Conservation (phyloP, 2,113 vertebrate genomes). For the Recurvirostra avosetta region DNA sequence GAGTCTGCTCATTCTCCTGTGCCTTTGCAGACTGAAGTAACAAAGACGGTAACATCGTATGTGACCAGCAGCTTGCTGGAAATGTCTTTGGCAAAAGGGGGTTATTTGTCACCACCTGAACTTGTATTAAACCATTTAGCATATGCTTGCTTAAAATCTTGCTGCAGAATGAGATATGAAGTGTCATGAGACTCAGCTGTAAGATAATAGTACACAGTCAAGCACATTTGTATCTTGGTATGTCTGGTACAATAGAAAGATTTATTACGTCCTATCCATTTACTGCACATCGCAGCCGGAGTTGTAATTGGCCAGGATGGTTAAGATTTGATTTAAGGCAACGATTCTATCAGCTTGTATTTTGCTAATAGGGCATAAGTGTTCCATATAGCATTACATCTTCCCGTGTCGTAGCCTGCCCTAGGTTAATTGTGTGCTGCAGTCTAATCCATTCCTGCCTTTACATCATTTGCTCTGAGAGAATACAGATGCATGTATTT, state of each 20-base stretch:
- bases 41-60: not conserved
- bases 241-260: not conserved
- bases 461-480: not conserved
- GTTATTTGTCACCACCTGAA: not conserved
- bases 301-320: not conserved
- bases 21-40: not conserved
- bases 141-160: constrained; percentile 4
- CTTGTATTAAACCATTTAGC: not conserved
- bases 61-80: not conserved
- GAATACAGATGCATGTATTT: not conserved
- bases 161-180: not conserved
- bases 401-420: not conserved
- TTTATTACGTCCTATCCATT: constrained; percentile 1
- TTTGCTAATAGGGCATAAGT: not conserved
- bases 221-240: not conserved
- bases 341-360: not conserved
- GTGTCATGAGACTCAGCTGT: not conserved
- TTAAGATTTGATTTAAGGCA: constrained; percentile 28
- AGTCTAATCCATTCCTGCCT: not conserved
- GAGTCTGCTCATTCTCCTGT: not conserved
- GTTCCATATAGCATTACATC: not conserved
- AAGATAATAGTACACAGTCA: not conserved
- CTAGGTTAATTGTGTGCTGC: not conserved
- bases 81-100: not conserved
- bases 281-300: not conserved